Percentiles rank a stretch among this genome's conserved stretches.
These are phyloP conservation scores for Chionis minor DNA, from an alignment of 2,113 vertebrate species.

Conservation along the genomic window DNA sequence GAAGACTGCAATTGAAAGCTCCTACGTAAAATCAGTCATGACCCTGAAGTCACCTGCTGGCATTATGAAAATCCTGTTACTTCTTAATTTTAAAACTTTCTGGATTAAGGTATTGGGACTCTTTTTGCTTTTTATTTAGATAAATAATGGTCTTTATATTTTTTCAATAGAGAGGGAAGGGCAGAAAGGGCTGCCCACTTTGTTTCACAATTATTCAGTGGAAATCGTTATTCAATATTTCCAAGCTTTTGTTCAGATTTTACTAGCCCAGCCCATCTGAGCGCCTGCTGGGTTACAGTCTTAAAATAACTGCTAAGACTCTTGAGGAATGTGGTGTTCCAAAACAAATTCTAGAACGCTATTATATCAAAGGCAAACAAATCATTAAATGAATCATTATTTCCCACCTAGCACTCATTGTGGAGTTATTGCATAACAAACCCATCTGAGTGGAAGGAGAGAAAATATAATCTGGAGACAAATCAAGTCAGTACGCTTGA, in stretches of 20 bases:
- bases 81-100: neutral
- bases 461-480: neutral
- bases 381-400: slow-evolving; percentile 32
- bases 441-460: neutral
- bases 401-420: neutral
- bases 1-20: neutral
- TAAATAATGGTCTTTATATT: neutral
- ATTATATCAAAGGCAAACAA: neutral
- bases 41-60: neutral
- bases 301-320: neutral
- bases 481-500: neutral
- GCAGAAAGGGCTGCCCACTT: neutral
- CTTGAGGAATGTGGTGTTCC: neutral
- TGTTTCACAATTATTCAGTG: neutral
- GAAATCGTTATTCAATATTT: neutral
- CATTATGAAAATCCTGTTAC: neutral
- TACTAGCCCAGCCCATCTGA: neutral
- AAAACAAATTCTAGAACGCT: neutral
- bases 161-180: neutral
- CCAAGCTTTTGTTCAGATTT: neutral
- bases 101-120: neutral
- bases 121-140: neutral
- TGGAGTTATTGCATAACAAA: neutral
- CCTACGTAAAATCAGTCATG: neutral
- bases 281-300: neutral